These are phyloP conservation scores for Eira barbara DNA, from an alignment of 2,113 vertebrate genomes.

Conservation along the genomic window DNA sequence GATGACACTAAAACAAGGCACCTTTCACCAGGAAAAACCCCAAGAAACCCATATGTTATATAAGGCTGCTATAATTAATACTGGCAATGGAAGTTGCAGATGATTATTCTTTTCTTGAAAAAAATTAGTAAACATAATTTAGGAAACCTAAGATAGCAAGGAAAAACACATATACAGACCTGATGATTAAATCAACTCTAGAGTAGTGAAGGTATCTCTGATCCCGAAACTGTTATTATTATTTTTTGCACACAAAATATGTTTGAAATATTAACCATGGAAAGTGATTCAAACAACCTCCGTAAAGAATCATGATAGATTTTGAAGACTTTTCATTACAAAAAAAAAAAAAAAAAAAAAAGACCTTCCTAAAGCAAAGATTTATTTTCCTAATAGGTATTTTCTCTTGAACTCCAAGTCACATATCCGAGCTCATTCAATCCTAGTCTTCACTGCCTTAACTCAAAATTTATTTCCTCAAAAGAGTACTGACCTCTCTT, in stretches of 20 bases:
- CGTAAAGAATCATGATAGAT: neutral
- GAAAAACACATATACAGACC: neutral
- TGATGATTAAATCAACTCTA: neutral
- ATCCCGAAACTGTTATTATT: neutral
- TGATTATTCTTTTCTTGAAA: neutral
- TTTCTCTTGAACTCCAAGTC: conserved; percentile 28
- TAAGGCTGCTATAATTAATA: neutral
- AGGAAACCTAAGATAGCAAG: neutral
- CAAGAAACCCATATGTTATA: neutral
- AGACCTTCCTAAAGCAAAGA: neutral
- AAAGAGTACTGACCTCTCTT: conserved; percentile 38
- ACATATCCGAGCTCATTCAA: neutral
- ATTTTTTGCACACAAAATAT: neutral
- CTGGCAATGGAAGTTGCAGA: neutral
- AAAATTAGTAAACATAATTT: neutral
- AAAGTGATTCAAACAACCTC: neutral
- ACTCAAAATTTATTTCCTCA: neutral
- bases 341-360: neutral
- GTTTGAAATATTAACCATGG: neutral
- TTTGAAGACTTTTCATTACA: neutral
- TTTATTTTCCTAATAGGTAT: neutral
- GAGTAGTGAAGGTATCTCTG: neutral
- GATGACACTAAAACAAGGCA: neutral
- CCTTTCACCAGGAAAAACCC: neutral
- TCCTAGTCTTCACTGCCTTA: neutral